Percentiles rank a stretch among this genome's conserved stretches.
These are phyloP conservation scores for Pristionchus fissidentatus DNA, from an alignment of 2,888 invertebrate genomes.

Conservation along the genomic window DNA sequence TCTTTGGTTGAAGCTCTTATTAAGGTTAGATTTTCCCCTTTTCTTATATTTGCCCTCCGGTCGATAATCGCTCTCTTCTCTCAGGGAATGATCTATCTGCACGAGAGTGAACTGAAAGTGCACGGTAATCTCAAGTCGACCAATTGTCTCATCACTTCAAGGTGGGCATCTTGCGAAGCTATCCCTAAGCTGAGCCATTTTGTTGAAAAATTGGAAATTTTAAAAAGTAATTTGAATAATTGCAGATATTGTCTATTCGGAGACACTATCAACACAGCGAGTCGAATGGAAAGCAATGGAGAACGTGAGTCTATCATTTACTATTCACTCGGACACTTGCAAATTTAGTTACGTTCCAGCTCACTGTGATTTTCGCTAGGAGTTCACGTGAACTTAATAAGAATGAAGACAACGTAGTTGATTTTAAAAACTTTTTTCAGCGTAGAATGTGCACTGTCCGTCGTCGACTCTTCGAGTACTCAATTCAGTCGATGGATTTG, in stretches of 20 bases:
- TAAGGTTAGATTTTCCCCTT: conserved; percentile 83
- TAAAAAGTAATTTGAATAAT: background rate
- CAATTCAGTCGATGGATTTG: conserved; percentile 63
- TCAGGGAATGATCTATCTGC: conserved; percentile 79
- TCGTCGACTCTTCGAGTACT: conserved; percentile 64
- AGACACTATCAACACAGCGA: conserved; percentile 78
- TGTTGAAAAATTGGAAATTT: too few relatives aligned
- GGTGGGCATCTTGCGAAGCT: conserved; percentile 86
- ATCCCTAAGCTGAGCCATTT: background rate
- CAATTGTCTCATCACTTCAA: conserved; percentile 96
- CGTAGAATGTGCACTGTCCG: conserved; percentile 73
- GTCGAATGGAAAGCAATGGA: conserved; percentile 84
- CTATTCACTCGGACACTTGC: too few relatives aligned
- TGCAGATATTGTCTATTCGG: conserved; percentile 76
- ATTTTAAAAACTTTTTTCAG: conserved; percentile 52
- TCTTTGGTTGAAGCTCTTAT: conserved; percentile 97
- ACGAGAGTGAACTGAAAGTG: conserved; percentile 78
- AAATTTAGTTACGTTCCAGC: too few relatives aligned
- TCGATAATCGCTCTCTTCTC: conserved; percentile 13
- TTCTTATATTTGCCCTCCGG: too few relatives aligned
- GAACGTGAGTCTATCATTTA: conserved; percentile 83
- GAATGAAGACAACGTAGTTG: background rate
- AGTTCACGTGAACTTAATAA: too few relatives aligned
- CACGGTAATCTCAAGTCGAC: conserved; percentile 99
- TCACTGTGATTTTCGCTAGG: background rate